A percentile compares a stretch with the other conserved stretches of the same genome.
Evolutionary conservation across 1,140 invertebrate genomes (phyloP).

Genomic region (Matsumurasca onukii): DNA sequence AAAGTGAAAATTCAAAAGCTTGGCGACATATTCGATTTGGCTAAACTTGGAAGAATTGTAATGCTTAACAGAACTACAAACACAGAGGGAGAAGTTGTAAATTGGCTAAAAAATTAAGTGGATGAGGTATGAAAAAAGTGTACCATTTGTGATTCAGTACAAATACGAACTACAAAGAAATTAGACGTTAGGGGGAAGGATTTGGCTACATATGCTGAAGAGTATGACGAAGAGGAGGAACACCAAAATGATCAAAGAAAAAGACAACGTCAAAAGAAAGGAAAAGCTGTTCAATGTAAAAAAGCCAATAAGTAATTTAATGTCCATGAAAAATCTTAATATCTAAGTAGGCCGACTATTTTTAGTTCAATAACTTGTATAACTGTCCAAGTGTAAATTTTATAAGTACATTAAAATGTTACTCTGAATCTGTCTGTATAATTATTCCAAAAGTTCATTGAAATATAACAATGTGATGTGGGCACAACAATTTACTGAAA

Average conservation of each 20-base stretch:
- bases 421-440: too few species aligned
- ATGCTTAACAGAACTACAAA: conserved; percentile 14
- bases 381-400: neutral
- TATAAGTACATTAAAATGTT: neutral
- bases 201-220: neutral
- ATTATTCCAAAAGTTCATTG: too few species aligned
- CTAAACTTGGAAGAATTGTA: neutral
- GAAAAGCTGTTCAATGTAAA: neutral
- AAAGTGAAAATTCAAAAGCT: conserved; percentile 22
- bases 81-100: conserved; percentile 12
- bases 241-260: neutral
- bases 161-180: conserved; percentile 13
- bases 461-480: too few species aligned
- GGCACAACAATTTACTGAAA: too few species aligned
- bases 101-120: conserved; percentile 28
- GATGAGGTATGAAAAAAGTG: conserved; percentile 26
- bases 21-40: neutral
- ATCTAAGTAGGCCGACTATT: neutral
- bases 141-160: conserved; percentile 29
- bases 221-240: neutral
- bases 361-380: neutral
- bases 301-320: neutral
- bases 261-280: neutral
- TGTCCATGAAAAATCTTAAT: neutral
- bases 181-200: neutral